Base-by-base conservation (phyloP, 2,113 vertebrate genomes). In the Onychorhynchus coronatus region DNA sequence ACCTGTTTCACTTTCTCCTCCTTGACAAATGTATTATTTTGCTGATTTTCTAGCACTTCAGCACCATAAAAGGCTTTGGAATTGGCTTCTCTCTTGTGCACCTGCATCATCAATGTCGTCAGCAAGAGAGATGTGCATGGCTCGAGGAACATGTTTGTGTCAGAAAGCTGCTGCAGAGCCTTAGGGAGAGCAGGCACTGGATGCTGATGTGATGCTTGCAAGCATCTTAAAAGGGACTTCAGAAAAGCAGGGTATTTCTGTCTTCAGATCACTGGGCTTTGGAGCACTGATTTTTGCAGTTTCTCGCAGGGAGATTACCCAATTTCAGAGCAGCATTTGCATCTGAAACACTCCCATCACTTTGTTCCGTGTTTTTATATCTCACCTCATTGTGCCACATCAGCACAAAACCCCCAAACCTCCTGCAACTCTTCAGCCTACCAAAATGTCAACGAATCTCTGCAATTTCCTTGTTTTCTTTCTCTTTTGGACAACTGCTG, bases 21-120 rank as follows among this genome's bases (percentile, higher is more conserved):
- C 79, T 93, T 89, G 76, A 76, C 44, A 95, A 95, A 89, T 30
- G 3, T 21, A 89, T 75, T 94, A 50, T 85, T 94, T 91, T 94
- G 80, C 88, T 82, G 85, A 65, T 79, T 94, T 94, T 89, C 86
- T 53, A 94, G 92, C 95, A 81, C 58, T 70, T 83, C 93, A 73
- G 42, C 72, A 82, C 95, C 96, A 95, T 95, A 97, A 97, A 97
- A 71, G 95, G 94, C 91, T 97, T 85, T 88, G 91, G 95, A 95
- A 95, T 52, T 66, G 92, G 82, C 95, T 87, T 71, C 94, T 97
- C 88, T 79, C 96, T 96, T 75, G 87, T 89, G 86, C 53, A 96
- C 95, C 97, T 86, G 92, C 96, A 95, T 96, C 96, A 93, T 89
- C 95, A n/a, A 49, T 97, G 97, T 97, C 84, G 89, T 96, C 79